A percentile compares a stretch with the other conserved stretches of the same genome.
These are phyloP conservation scores for Halocynthia roretzi DNA, from an alignment of 23 tunicate species.

Conservation along the genomic window DNA sequence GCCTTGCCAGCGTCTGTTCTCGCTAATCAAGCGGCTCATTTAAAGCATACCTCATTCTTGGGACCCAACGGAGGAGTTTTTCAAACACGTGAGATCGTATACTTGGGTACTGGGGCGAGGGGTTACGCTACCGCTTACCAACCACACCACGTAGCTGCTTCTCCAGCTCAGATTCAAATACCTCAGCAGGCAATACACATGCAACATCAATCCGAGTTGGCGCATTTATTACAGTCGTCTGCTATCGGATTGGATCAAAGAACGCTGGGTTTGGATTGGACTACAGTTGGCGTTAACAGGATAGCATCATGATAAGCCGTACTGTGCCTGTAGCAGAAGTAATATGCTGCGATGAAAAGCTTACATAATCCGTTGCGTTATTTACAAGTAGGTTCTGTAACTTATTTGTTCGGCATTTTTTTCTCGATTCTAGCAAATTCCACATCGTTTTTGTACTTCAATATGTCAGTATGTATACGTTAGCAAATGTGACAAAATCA, in stretches of 20 bases:
- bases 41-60: slow-evolving; percentile 53
- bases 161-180: neutral
- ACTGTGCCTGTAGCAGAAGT: too few relatives aligned
- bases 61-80: slow-evolving; percentile 41
- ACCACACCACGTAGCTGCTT: neutral
- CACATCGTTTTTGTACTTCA: too few relatives aligned
- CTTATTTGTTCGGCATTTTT: too few relatives aligned
- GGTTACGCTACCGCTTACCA: neutral
- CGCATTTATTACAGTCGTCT: neutral
- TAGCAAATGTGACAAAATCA: too few relatives aligned
- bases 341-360: too few relatives aligned
- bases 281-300: neutral
- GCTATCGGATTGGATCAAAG: slow-evolving; percentile 10
- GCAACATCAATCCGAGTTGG: slow-evolving; percentile 1
- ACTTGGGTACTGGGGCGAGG: slow-evolving; percentile 27
- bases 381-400: too few relatives aligned
- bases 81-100: slow-evolving; percentile 59
- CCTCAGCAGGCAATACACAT: neutral
- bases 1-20: slow-evolving; percentile 1
- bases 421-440: too few relatives aligned
- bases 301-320: too few relatives aligned
- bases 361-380: too few relatives aligned
- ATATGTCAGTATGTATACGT: too few relatives aligned
- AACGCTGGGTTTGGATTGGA: slow-evolving; percentile 17
- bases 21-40: slow-evolving; percentile 25